These are phyloP conservation scores for Drosophila willistoni DNA, from an alignment of 1,140 invertebrate species.

Conservation along the genomic window DNA sequence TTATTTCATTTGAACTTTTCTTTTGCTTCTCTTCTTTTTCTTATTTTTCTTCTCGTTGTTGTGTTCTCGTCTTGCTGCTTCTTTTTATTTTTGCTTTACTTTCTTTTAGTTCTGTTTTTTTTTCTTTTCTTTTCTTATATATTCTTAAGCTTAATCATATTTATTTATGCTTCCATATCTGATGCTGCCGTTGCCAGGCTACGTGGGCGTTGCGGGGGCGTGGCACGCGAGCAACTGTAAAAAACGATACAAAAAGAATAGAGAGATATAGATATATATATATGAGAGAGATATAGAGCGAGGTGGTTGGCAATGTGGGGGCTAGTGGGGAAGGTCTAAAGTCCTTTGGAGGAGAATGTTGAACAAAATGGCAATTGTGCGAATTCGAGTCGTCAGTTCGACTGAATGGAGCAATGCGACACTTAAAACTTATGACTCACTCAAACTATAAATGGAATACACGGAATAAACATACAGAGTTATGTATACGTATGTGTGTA, in stretches of 20 bases:
- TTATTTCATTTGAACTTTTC: conserved; percentile 80
- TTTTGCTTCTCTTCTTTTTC: conserved; percentile 8
- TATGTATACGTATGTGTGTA: neutral
- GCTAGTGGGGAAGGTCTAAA: neutral
- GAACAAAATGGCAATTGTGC: conserved; percentile 37
- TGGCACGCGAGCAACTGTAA: conserved; percentile 52
- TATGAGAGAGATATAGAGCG: neutral
- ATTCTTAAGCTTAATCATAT: conserved; percentile 82
- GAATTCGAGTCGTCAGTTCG: conserved; percentile 28
- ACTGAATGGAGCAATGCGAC: conserved; percentile 44
- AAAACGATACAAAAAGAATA: conserved; percentile 12
- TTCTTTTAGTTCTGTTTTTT: conserved; percentile 7
- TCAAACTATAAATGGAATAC: conserved; percentile 27
- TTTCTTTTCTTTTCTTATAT: conserved; percentile 71
- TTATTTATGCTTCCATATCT: conserved; percentile 72
- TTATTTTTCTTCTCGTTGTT: neutral
- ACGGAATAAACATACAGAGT: conserved; percentile 6
- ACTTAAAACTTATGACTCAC: conserved; percentile 57
- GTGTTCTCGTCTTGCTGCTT: neutral
- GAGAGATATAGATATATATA: conserved; percentile 11
- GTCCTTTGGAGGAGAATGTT: neutral
- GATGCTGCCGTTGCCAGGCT: conserved; percentile 36
- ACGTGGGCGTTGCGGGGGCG: conserved; percentile 32
- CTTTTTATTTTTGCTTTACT: neutral
- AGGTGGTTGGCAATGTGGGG: neutral